Conservation (phyloP, 2,888 invertebrate genomes). For the Siphlonurus alternatus region DNA sequence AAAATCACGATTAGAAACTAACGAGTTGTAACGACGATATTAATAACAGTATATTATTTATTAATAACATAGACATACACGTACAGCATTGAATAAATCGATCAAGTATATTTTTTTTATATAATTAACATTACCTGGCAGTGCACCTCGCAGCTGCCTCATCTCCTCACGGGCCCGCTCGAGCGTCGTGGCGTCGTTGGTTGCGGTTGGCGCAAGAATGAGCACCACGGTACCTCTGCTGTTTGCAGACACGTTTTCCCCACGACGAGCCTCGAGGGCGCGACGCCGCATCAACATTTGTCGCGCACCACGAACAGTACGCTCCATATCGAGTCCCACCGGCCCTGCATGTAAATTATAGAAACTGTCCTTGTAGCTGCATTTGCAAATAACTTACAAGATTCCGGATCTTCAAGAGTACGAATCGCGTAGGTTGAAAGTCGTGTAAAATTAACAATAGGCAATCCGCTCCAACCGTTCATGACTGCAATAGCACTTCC, state of each 20-base stretch:
- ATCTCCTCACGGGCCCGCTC: not conserved
- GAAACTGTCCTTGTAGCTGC: too few species aligned
- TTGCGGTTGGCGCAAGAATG: not conserved
- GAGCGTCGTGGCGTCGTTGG: not conserved
- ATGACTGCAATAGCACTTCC: slow-evolving; percentile 42
- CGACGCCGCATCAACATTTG: not conserved
- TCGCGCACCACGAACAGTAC: not conserved
- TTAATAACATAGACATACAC: too few species aligned
- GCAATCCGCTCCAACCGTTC: slow-evolving; percentile 41
- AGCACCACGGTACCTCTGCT: not conserved
- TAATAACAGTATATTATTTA: too few species aligned
- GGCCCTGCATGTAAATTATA: too few species aligned
- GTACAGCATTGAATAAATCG: too few species aligned
- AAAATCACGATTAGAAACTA: too few species aligned
- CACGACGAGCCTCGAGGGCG: not conserved
- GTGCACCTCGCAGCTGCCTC: not conserved
- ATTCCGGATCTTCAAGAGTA: not conserved
- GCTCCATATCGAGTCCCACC: not conserved
- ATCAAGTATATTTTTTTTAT: too few species aligned
- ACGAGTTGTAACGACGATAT: too few species aligned
- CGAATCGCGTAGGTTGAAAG: not conserved
- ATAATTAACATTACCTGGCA: slow-evolving; percentile 2
- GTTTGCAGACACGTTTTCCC: not conserved
- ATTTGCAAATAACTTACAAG: not conserved
- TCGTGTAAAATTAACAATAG: slow-evolving; percentile 32